These are phyloP conservation scores for Ips typographus DNA, from an alignment of 1,140 invertebrate genomes.

Conservation along the genomic window DNA sequence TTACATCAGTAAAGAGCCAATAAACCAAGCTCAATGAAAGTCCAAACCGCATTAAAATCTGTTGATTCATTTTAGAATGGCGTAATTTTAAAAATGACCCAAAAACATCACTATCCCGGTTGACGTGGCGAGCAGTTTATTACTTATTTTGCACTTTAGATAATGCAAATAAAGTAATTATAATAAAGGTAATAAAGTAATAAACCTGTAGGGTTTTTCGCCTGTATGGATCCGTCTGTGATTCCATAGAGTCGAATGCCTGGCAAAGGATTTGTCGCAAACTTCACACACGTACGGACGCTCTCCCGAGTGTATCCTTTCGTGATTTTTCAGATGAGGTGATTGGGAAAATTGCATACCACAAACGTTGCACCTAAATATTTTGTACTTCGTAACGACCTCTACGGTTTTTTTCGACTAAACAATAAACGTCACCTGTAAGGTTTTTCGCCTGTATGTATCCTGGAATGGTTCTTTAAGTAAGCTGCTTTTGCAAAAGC, in stretches of 20 bases:
- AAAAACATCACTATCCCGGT: too few relatives aligned
- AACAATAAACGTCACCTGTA: slow-evolving; percentile 56
- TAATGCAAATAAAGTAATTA: background rate
- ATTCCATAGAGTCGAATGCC: slow-evolving; percentile 85
- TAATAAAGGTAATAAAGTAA: background rate
- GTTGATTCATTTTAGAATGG: too few relatives aligned
- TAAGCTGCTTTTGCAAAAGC: slow-evolving; percentile 90
- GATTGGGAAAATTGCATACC: slow-evolving; percentile 87
- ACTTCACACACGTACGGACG: slow-evolving; percentile 85
- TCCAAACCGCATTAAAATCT: too few relatives aligned
- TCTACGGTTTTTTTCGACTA: background rate
- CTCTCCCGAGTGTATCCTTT: slow-evolving; percentile 87
- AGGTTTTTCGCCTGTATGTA: slow-evolving; percentile 78
- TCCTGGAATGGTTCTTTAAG: slow-evolving; percentile 87
- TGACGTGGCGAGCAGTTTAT: background rate
- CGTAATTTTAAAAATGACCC: too few relatives aligned
- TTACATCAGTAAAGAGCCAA: too few relatives aligned
- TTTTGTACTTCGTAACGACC: background rate
- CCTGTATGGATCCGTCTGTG: slow-evolving; percentile 94
- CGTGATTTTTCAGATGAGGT: slow-evolving; percentile 90
- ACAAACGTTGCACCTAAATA: slow-evolving; percentile 72
- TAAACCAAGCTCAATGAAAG: too few relatives aligned
- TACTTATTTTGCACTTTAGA: background rate
- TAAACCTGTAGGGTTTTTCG: slow-evolving; percentile 75
- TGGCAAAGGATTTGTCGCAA: slow-evolving; percentile 86